Conservation (phyloP, 2,113 vertebrate genomes). For the Otocyon megalotis region DNA sequence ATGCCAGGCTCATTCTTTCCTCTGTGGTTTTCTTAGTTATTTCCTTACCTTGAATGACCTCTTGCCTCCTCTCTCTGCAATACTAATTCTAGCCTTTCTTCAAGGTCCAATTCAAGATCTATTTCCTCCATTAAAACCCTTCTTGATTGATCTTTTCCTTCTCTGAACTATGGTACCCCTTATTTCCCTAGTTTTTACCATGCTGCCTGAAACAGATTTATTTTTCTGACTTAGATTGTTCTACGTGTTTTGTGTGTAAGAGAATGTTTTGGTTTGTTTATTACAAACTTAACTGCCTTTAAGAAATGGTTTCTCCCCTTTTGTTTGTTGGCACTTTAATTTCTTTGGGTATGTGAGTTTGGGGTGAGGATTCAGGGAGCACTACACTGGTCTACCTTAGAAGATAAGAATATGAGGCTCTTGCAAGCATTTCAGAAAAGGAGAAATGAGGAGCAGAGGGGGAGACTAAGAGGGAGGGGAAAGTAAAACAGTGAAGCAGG, state of each 20-base stretch:
- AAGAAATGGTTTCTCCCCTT: neutral
- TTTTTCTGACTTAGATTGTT: slow-evolving; percentile 38
- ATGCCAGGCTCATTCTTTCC: slow-evolving; percentile 26
- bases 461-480: neutral
- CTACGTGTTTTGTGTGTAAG: slow-evolving; percentile 11
- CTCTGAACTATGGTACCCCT: neutral
- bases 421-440: neutral
- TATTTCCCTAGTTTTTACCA: slow-evolving; percentile 10
- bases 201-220: slow-evolving; percentile 7
- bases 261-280: neutral
- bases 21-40: slow-evolving; percentile 51
- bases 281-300: neutral
- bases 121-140: slow-evolving; percentile 14
- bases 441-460: neutral
- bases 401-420: neutral
- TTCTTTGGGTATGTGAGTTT: neutral
- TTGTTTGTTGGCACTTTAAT: slow-evolving; percentile 32
- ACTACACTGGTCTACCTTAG: neutral
- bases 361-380: neutral
- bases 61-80: slow-evolving; percentile 37
- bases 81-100: slow-evolving; percentile 59
- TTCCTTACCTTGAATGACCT: slow-evolving; percentile 72
- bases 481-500: neutral
- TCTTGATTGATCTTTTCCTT: slow-evolving; percentile 56
- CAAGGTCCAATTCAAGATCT: slow-evolving; percentile 48